phyloP scores from a whole-genome alignment of 2,888 invertebrate genomes.

The Agrenia bidenticulata region DNA sequence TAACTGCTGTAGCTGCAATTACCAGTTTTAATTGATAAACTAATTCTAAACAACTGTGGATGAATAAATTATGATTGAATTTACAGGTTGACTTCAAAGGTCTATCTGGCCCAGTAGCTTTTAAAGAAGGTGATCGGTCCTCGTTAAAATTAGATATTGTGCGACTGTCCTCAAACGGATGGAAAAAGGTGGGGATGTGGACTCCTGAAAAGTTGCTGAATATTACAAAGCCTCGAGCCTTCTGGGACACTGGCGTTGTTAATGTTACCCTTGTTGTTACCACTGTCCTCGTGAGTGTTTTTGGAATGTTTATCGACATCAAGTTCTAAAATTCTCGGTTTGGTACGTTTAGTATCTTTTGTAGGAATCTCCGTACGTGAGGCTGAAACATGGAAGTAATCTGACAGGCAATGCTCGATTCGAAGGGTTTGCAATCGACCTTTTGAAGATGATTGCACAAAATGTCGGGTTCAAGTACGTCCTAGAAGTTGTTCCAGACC shows the following conservation, averaged over 20 bases:
- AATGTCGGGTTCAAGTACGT: constrained; percentile 86
- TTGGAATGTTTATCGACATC: background rate
- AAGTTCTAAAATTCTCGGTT: too few species aligned
- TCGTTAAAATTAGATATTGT: constrained; percentile 83
- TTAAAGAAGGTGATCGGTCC: constrained; percentile 78
- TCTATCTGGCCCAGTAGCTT: constrained; percentile 82
- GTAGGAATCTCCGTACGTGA: constrained; percentile 86
- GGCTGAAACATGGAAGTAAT: constrained; percentile 81
- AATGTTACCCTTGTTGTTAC: constrained; percentile 89
- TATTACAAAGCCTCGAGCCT: constrained; percentile 81
- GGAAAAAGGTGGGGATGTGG: constrained; percentile 82
- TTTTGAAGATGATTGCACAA: constrained; percentile 76
- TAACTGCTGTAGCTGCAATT: constrained; percentile 64
- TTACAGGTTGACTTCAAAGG: constrained; percentile 76
- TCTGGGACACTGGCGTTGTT: constrained; percentile 76
- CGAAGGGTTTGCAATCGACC: constrained; percentile 88
- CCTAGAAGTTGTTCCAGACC: constrained; percentile 79
- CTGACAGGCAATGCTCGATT: constrained; percentile 81
- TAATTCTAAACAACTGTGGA: background rate
- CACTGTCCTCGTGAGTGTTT: constrained; percentile 72
- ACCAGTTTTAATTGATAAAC: constrained; percentile 5
- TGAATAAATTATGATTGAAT: background rate
- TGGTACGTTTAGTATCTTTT: background rate
- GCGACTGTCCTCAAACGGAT: constrained; percentile 74
- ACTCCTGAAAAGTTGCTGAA: constrained; percentile 72